phyloP scores from a whole-genome alignment of 2,797 vertebrate species.

The Clarias fuscus region DNA sequence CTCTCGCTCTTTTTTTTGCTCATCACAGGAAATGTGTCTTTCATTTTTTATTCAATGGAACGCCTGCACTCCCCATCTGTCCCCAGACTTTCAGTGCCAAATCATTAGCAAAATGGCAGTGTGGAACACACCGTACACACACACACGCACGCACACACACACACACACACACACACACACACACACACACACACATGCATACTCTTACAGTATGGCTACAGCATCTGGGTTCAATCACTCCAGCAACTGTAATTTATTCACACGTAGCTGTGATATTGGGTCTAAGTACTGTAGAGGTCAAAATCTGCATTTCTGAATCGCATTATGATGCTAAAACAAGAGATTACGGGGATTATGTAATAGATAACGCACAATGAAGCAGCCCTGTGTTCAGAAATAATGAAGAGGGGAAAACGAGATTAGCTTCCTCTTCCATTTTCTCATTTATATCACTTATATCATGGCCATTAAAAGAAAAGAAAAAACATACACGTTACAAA shows the following conservation, averaged over 20 bases:
- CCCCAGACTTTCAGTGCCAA: slow-evolving; percentile 58
- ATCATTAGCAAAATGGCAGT: slow-evolving; percentile 62
- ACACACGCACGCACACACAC: slow-evolving; percentile 25
- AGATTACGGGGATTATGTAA: slow-evolving; percentile 21
- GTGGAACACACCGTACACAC: slow-evolving; percentile 6
- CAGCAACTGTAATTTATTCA: slow-evolving; percentile 33
- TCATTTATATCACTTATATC: background rate
- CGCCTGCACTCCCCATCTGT: slow-evolving; percentile 59
- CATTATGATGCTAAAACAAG: background rate
- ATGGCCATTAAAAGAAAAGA: background rate
- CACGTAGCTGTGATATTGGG: slow-evolving; percentile 24
- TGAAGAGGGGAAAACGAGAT: background rate
- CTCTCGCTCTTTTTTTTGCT: background rate
- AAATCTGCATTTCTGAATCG: background rate
- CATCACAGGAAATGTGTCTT: slow-evolving; percentile 58
- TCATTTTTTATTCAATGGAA: slow-evolving; percentile 60
- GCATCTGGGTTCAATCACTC: slow-evolving; percentile 38
- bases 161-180: slow-evolving; percentile 25
- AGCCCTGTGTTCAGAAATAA: background rate
- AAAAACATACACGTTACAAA: background rate
- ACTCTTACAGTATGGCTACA: slow-evolving; percentile 22
- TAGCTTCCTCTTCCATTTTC: background rate
- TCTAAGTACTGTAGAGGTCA: slow-evolving; percentile 13
- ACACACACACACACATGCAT: slow-evolving; percentile 16
- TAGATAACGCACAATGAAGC: background rate